phyloP scores from a whole-genome alignment of 2,888 invertebrate species.

The Physocephala rufipes region DNA sequence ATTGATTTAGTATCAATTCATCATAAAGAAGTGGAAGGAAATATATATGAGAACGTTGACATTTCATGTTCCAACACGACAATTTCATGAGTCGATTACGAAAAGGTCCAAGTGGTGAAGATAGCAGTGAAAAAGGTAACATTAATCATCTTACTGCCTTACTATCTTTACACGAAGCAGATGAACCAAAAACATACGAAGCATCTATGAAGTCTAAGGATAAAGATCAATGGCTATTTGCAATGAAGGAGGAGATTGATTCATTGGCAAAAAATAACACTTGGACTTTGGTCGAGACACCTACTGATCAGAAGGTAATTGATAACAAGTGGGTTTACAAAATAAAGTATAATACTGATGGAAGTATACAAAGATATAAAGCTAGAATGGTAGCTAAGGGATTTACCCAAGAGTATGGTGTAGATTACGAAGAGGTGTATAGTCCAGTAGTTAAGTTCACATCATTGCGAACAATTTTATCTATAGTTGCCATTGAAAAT shows the following conservation, averaged over 20 bases:
- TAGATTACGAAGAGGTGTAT: constrained; percentile 27
- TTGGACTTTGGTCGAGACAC: constrained; percentile 41
- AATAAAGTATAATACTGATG: constrained; percentile 18
- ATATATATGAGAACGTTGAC: not conserved
- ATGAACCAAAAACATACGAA: constrained; percentile 7
- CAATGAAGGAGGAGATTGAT: constrained; percentile 43
- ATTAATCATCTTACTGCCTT: constrained; percentile 32
- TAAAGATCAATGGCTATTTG: constrained; percentile 13
- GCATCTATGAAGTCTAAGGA: not conserved
- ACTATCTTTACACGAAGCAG: constrained; percentile 7
- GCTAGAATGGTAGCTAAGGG: not conserved
- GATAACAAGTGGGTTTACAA: constrained; percentile 52
- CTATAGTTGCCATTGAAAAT: constrained; percentile 11
- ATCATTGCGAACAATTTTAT: constrained; percentile 16
- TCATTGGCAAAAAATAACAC: constrained; percentile 42
- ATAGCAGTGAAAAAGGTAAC: constrained; percentile 6
- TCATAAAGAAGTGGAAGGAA: not conserved
- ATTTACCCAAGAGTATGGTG: constrained; percentile 25
- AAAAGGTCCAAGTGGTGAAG: not conserved
- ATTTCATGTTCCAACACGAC: not conserved
- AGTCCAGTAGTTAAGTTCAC: constrained; percentile 28
- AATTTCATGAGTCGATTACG: not conserved
- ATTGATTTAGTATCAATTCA: not conserved
- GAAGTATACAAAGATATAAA: not conserved
- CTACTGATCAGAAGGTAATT: constrained; percentile 42